These are phyloP conservation scores for Ichneumoninae sp. DNA, from an alignment of 2,888 invertebrate genomes.

Conservation along the genomic window DNA sequence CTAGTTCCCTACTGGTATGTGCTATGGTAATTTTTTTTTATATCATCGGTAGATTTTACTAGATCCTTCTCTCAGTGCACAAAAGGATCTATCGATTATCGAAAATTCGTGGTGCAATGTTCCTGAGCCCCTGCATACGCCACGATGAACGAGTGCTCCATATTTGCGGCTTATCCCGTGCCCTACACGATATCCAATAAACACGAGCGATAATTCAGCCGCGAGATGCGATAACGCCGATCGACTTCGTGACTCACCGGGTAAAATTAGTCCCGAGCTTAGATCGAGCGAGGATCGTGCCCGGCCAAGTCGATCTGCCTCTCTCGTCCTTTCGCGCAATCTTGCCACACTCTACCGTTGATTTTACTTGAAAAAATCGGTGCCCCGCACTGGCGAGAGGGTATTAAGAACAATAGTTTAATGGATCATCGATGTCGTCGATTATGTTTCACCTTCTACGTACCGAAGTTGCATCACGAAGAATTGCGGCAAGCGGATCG, in stretches of 20 bases:
- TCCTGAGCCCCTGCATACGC: background rate
- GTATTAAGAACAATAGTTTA: conserved; percentile 51
- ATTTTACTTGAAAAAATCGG: conserved; percentile 23
- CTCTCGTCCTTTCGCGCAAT: conserved; percentile 47
- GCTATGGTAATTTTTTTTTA: background rate
- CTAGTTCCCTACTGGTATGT: background rate
- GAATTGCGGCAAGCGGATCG: conserved; percentile 38
- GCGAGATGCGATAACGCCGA: conserved; percentile 53
- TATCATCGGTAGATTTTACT: too few relatives aligned
- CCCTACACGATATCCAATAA: conserved; percentile 1
- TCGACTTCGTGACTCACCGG: conserved; percentile 60
- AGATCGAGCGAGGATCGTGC: conserved; percentile 49
- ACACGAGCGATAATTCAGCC: conserved; percentile 54
- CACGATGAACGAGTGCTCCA: background rate
- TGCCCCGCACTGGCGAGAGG: background rate
- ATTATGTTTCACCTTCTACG: conserved; percentile 45
- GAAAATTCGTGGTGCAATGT: background rate
- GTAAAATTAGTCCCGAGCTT: conserved; percentile 51
- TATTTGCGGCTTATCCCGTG: background rate
- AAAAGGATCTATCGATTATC: background rate
- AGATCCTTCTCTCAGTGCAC: background rate
- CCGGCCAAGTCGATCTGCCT: background rate
- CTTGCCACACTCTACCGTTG: conserved; percentile 21
- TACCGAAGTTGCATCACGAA: conserved; percentile 24
- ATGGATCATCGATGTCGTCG: conserved; percentile 56